These are phyloP conservation scores for Schizotus pectinicornis DNA, from an alignment of 2,888 invertebrate genomes.

Conservation along the genomic window DNA sequence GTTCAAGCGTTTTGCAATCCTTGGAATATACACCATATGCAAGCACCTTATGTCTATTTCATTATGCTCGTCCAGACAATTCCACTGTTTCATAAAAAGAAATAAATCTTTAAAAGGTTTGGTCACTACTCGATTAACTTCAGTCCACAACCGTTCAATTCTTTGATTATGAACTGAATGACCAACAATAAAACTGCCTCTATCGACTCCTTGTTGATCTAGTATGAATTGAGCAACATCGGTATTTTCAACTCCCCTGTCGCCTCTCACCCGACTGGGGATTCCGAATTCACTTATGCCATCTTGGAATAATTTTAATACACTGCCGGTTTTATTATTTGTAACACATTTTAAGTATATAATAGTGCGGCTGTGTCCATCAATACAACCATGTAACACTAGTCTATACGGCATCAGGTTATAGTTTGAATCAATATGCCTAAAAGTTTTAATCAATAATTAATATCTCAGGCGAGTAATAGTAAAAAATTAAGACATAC, in stretches of 20 bases:
- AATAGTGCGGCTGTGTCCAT: constrained; percentile 25
- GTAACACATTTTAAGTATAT: constrained; percentile 27
- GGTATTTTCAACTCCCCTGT: constrained; percentile 27
- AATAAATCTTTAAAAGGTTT: constrained; percentile 25
- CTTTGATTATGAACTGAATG: constrained; percentile 28
- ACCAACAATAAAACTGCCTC: constrained; percentile 29
- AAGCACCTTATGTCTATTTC: constrained; percentile 24
- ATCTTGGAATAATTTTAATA: constrained; percentile 21
- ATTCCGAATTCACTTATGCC: constrained; percentile 23
- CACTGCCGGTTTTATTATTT: constrained; percentile 25
- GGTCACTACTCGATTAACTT: constrained; percentile 24
- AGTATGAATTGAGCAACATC: constrained; percentile 26
- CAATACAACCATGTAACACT: constrained; percentile 28
- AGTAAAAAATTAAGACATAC: constrained; percentile 14
- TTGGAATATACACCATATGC: constrained; percentile 18
- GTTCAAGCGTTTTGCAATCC: constrained; percentile 16
- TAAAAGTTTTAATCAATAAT: constrained; percentile 14
- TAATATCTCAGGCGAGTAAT: not conserved
- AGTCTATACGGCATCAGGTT: constrained; percentile 23
- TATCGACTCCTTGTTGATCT: constrained; percentile 12
- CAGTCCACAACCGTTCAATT: constrained; percentile 27
- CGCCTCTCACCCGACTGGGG: constrained; percentile 27
- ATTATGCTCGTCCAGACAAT: constrained; percentile 15
- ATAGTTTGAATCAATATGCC: constrained; percentile 32
- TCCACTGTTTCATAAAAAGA: constrained; percentile 19